These are phyloP conservation scores for Amphilophus citrinellus DNA, from an alignment of 2,113 vertebrate genomes.

Conservation along the genomic window DNA sequence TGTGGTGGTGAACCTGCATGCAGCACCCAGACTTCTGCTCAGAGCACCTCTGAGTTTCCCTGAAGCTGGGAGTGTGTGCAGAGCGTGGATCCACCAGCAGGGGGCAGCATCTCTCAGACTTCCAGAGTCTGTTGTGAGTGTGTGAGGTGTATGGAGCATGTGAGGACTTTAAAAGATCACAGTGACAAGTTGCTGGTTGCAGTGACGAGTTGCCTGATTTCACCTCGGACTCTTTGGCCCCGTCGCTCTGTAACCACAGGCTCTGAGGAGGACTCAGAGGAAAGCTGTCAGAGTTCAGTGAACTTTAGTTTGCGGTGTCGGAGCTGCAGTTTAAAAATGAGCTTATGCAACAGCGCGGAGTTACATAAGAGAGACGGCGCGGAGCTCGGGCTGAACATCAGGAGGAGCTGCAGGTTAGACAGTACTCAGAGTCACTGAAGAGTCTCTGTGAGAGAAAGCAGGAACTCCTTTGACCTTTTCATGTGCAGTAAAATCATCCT, in stretches of 20 bases:
- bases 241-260: neutral
- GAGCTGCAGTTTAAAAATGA: neutral
- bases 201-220: neutral
- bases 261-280: neutral
- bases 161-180: neutral
- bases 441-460: no score
- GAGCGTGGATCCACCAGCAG: neutral
- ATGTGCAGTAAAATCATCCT: neutral
- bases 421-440: fast-evolving
- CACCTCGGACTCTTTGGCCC: neutral
- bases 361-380: neutral
- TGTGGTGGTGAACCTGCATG: no score
- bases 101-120: constrained; percentile 24
- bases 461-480: neutral
- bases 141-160: neutral
- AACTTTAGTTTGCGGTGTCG: neutral
- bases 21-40: no score
- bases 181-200: neutral
- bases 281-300: neutral
- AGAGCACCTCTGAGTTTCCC: no score
- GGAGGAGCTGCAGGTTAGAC: neutral
- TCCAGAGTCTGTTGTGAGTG: neutral
- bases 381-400: neutral
- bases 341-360: neutral
- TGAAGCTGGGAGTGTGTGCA: no score